phyloP scores from a whole-genome alignment of 2,113 vertebrate species.

The Cyanoderma ruficeps region DNA sequence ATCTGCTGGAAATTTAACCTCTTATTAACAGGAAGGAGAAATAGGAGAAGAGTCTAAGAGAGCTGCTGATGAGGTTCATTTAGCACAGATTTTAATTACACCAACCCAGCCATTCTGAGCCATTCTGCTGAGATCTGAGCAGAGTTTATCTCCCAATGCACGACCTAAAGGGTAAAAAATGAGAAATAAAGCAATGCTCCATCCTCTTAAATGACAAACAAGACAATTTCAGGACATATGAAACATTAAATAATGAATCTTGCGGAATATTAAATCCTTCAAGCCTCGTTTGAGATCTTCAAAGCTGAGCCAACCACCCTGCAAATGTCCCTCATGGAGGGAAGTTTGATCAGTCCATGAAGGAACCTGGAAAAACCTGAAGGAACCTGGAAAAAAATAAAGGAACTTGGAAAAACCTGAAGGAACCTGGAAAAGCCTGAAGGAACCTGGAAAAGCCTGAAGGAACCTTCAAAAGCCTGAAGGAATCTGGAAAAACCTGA shows the following conservation, averaged over 20 bases:
- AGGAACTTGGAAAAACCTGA: background rate
- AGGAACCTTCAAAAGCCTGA: background rate
- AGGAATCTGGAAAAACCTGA: background rate
- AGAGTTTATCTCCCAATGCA: background rate
- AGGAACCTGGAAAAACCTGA: background rate
- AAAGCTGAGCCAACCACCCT: background rate
- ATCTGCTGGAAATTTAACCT: background rate
- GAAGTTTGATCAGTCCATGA: background rate
- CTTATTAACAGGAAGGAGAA: conserved; percentile 1
- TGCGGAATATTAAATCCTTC: background rate
- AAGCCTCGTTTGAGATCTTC: background rate
- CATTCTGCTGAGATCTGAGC: background rate
- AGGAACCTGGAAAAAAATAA: rapidly evolving
- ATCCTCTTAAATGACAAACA: background rate
- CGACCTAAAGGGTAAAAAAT: background rate
- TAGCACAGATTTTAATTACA: background rate
- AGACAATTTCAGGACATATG: background rate
- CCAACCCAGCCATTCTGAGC: background rate
- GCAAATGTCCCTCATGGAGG: background rate
- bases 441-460: background rate
- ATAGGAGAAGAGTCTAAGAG: background rate
- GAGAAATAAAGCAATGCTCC: background rate
- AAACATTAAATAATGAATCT: background rate
- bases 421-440: rapidly evolving
- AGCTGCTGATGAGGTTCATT: background rate